phyloP scores from a whole-genome alignment of 2,797 vertebrate genomes.

The Sebastes taczanowskii region DNA sequence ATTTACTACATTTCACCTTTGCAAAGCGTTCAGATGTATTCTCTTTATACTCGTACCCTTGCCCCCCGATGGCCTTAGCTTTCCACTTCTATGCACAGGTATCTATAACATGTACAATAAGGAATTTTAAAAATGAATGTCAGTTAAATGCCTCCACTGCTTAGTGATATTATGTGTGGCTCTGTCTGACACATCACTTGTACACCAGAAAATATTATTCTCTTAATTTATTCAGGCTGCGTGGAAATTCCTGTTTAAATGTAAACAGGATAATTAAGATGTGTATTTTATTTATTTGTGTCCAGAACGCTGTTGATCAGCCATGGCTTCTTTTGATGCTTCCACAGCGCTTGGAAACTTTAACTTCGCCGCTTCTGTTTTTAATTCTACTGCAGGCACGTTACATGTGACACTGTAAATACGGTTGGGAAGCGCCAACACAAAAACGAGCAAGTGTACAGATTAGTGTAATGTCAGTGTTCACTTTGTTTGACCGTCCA shows the following conservation, averaged over 20 bases:
- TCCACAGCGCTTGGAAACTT: constrained; percentile 50
- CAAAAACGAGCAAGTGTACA: constrained; percentile 58
- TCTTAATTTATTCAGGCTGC: constrained; percentile 78
- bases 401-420: constrained; percentile 60
- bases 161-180: constrained; percentile 67
- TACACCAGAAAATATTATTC: constrained; percentile 72
- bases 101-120: constrained; percentile 59
- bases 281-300: constrained; percentile 71
- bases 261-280: constrained; percentile 38
- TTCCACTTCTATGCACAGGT: constrained; percentile 81
- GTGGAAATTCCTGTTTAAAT: constrained; percentile 51
- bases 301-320: constrained; percentile 81
- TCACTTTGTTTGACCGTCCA: constrained; percentile 57
- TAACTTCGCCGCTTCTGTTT: constrained; percentile 50
- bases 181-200: constrained; percentile 65
- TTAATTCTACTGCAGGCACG: constrained; percentile 45
- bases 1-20: constrained; percentile 20
- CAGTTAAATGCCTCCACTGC: constrained; percentile 64
- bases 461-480: constrained; percentile 68
- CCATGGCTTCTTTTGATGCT: constrained; percentile 63
- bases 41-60: constrained; percentile 13
- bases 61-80: constrained; percentile 78
- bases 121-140: constrained; percentile 72
- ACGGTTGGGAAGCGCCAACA: constrained; percentile 35
- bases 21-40: constrained; percentile 8